Conservation (phyloP, 2,113 vertebrate genomes). For the Pangasianodon hypophthalmus region DNA sequence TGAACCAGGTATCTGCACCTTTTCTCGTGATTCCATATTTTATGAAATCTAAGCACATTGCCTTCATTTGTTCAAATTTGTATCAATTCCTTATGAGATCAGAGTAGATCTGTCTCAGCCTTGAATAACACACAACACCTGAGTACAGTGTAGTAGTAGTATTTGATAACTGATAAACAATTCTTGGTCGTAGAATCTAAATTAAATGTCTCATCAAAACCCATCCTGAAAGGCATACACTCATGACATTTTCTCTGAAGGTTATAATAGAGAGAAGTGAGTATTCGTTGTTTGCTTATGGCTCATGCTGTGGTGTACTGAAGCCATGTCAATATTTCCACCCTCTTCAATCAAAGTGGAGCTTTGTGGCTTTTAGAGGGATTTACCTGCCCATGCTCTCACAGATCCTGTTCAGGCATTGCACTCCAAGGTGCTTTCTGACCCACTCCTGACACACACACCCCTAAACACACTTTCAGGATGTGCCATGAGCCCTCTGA, state of each 20-base stretch:
- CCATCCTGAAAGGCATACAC: constrained; percentile 8
- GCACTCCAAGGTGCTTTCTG: not conserved
- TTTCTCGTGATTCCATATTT: not conserved
- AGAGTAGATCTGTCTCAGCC: not conserved
- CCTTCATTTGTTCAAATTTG: not conserved
- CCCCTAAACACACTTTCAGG: not conserved
- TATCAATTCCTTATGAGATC: not conserved
- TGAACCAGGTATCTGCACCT: not conserved
- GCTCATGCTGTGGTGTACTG: constrained; percentile 8
- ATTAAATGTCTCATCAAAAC: not conserved
- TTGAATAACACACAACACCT: not conserved
- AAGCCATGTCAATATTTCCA: constrained; percentile 35
- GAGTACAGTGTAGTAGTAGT: too few relatives aligned
- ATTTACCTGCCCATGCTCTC: constrained; percentile 11
- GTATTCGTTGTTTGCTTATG: constrained; percentile 17
- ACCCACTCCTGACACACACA: constrained; percentile 6
- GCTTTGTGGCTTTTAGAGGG: not conserved
- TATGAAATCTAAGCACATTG: not conserved
- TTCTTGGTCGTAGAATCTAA: not conserved
- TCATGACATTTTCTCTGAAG: not conserved
- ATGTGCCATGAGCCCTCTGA: not conserved
- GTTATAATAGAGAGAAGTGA: not conserved
- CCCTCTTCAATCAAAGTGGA: constrained; percentile 1
- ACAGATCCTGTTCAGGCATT: constrained; percentile 46
- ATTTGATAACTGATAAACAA: not conserved